A percentile compares a stretch with the other conserved stretches of the same genome.
phyloP scores from a whole-genome alignment of 2,113 vertebrate species.

The Anhinga anhinga region DNA sequence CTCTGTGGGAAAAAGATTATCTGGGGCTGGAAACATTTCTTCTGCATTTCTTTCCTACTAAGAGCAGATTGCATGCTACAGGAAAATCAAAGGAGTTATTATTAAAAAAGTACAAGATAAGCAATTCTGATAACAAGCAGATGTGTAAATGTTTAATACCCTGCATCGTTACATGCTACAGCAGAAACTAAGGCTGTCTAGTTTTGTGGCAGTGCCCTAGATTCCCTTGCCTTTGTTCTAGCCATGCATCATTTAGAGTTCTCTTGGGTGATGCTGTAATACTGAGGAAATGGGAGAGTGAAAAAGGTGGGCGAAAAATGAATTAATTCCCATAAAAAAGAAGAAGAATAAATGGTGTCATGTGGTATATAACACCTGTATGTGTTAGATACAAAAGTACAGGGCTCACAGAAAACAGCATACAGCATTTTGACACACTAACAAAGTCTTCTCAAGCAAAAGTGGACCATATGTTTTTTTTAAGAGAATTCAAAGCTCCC shows the following conservation, averaged over 20 bases:
- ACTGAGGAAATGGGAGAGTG: not conserved
- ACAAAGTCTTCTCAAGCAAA: not conserved
- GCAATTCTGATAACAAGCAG: constrained; percentile 67
- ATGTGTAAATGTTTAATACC: constrained; percentile 67
- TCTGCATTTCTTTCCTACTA: not conserved
- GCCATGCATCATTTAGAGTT: constrained; percentile 36
- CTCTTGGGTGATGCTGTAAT: constrained; percentile 32
- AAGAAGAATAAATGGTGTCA: not conserved
- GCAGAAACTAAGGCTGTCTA: constrained; percentile 21
- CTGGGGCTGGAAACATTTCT: not conserved
- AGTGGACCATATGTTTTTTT: not conserved
- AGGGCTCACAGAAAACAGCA: not conserved
- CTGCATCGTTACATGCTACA: constrained; percentile 14
- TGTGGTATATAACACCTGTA: not conserved
- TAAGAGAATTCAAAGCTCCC: not conserved
- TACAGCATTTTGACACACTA: not conserved
- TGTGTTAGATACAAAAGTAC: not conserved
- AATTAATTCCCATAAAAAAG: not conserved
- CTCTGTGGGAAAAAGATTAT: not conserved
- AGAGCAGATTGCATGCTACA: not conserved
- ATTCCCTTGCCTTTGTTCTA: constrained; percentile 72
- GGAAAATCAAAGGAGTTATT: constrained; percentile 60
- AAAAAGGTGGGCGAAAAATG: not conserved
- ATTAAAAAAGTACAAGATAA: constrained; percentile 67
- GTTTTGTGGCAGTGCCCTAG: constrained; percentile 61